Percentiles rank a stretch among this genome's conserved stretches.
These are phyloP conservation scores for Crossaster papposus DNA, from an alignment of 53 echinoderm and acorn worm species.

Conservation along the genomic window DNA sequence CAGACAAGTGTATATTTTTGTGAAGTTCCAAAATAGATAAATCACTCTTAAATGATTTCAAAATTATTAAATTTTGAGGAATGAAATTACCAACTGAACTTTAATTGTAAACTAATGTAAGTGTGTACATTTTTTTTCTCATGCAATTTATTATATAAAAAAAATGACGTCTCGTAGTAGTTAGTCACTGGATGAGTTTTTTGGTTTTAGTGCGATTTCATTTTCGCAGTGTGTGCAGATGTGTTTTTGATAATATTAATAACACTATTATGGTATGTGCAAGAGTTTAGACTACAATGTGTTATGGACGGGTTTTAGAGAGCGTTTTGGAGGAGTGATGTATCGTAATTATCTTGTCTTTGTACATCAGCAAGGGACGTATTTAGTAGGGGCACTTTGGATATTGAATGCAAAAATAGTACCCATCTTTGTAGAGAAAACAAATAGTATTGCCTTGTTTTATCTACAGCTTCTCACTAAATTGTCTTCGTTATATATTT, in stretches of 20 bases:
- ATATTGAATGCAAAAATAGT: not conserved
- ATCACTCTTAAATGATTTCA: not conserved
- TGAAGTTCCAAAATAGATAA: constrained; percentile 4
- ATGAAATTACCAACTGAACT: not conserved
- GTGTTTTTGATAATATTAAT: constrained; percentile 34
- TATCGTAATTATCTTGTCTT: not conserved
- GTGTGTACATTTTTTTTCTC: constrained; percentile 33
- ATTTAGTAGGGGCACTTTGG: constrained; percentile 11
- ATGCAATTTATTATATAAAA: constrained; percentile 23
- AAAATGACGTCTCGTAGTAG: constrained; percentile 1
- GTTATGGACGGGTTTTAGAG: not conserved
- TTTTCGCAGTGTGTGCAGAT: constrained; percentile 47
- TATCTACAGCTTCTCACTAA: not conserved
- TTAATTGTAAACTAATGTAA: constrained; percentile 1
- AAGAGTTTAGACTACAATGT: constrained; percentile 21
- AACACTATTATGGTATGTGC: constrained; percentile 31
- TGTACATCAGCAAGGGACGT: not conserved
- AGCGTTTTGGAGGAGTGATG: not conserved
- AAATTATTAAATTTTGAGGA: not conserved
- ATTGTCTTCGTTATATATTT: too few species aligned
- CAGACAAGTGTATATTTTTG: constrained; percentile 56
- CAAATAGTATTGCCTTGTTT: not conserved
- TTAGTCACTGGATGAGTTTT: not conserved
- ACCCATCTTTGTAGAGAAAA: too few species aligned
- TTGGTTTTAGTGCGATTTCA: not conserved